Conservation (phyloP, 2,888 invertebrate species). For the Lithosia quadra region DNA sequence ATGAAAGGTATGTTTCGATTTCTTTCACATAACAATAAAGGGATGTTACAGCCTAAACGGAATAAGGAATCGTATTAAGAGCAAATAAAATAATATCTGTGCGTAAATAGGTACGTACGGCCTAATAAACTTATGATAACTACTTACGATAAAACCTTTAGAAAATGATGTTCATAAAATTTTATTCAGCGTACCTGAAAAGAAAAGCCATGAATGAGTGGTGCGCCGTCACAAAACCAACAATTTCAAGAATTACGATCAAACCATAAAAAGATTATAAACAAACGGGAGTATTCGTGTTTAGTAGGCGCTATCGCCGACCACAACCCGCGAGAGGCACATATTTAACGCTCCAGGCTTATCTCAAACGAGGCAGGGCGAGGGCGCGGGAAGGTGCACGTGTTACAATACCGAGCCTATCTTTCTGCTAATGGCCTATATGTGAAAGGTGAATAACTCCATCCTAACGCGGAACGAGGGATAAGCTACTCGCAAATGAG, state of each 20-base stretch:
- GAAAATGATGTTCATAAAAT: slow-evolving; percentile 20
- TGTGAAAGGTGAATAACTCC: slow-evolving; percentile 82
- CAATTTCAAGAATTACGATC: slow-evolving; percentile 50
- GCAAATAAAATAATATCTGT: slow-evolving; percentile 20
- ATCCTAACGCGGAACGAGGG: slow-evolving; percentile 67
- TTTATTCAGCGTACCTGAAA: slow-evolving; percentile 53
- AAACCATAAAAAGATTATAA: slow-evolving; percentile 57
- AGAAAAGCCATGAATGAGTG: slow-evolving; percentile 43
- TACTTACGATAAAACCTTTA: slow-evolving; percentile 33
- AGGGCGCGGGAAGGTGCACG: slow-evolving; percentile 59
- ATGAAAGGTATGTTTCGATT: slow-evolving; percentile 7
- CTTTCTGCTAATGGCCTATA: slow-evolving; percentile 82
- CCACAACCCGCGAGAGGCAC: slow-evolving; percentile 72
- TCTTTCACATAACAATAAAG: slow-evolving; percentile 12
- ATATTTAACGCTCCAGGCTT: slow-evolving; percentile 77
- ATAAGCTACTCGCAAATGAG: slow-evolving; percentile 65
- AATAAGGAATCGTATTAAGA: slow-evolving; percentile 14
- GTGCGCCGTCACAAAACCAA: slow-evolving; percentile 30
- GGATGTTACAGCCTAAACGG: slow-evolving; percentile 6
- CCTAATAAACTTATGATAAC: slow-evolving; percentile 28
- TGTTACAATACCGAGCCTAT: slow-evolving; percentile 79
- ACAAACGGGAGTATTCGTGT: slow-evolving; percentile 56
- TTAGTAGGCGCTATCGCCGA: slow-evolving; percentile 64
- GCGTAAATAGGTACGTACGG: slow-evolving; percentile 5
- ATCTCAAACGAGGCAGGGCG: slow-evolving; percentile 70